phyloP scores from a whole-genome alignment of 2,888 invertebrate genomes.

The Drosophila austrosaltans region DNA sequence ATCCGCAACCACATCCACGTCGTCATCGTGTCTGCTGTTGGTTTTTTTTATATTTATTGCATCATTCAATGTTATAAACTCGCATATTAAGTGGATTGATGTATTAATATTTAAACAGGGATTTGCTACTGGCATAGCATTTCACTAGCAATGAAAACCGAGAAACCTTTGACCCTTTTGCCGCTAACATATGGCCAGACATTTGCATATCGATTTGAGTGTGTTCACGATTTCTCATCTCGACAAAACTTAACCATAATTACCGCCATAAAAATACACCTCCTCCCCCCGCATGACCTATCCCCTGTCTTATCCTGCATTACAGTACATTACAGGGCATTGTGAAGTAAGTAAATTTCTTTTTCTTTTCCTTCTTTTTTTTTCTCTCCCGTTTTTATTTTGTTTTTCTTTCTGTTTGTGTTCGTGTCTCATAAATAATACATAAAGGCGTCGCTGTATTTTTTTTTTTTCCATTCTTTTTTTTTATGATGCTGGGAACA shows the following conservation, averaged over 20 bases:
- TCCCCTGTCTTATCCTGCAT: neutral
- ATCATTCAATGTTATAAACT: conserved; percentile 75
- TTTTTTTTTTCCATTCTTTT: conserved; percentile 16
- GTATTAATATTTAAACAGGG: conserved; percentile 83
- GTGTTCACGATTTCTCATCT: conserved; percentile 53
- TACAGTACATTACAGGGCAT: neutral
- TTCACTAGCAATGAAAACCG: conserved; percentile 20
- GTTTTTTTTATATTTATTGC: conserved; percentile 71
- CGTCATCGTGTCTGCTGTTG: conserved; percentile 5
- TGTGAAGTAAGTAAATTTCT: conserved; percentile 19
- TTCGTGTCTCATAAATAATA: conserved; percentile 72
- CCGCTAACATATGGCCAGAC: conserved; percentile 56
- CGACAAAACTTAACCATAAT: conserved; percentile 40
- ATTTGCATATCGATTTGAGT: conserved; percentile 53
- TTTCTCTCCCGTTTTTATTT: too few species aligned
- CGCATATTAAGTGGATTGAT: conserved; percentile 82
- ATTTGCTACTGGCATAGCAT: conserved; percentile 70
- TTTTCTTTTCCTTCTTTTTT: conserved; percentile 15
- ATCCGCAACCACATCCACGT: neutral
- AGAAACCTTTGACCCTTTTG: conserved; percentile 61
- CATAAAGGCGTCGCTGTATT: conserved; percentile 67
- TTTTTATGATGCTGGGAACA: conserved; percentile 68
- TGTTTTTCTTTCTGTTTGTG: conserved; percentile 54
- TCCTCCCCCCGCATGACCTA: neutral
- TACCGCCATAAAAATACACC: conserved; percentile 16